phyloP scores from a whole-genome alignment of 2,888 invertebrate species.

The Adineta ricciae region DNA sequence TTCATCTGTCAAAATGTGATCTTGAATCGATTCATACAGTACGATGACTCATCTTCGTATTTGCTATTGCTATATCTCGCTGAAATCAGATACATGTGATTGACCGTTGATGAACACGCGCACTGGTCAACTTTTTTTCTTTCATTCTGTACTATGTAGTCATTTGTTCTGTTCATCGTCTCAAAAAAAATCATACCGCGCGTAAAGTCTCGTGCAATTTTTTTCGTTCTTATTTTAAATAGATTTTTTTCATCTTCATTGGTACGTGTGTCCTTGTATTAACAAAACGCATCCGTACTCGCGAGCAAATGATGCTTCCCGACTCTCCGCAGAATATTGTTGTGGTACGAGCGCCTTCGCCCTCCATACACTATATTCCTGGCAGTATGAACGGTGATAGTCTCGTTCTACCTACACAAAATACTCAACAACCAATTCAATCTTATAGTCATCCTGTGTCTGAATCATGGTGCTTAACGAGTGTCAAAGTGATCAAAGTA shows the following conservation, averaged over 20 bases:
- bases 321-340: slow-evolving; percentile 10
- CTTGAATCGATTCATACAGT: not conserved
- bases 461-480: not conserved
- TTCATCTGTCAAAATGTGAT: not conserved
- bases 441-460: not conserved
- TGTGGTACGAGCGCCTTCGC: slow-evolving; percentile 14
- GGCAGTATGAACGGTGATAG: not conserved
- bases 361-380: not conserved
- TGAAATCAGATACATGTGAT: not conserved
- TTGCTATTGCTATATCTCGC: too few relatives aligned
- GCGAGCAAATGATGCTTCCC: not conserved
- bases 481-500: not conserved
- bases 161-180: too few relatives aligned
- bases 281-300: not conserved
- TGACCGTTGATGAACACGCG: not conserved
- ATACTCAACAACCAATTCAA: not conserved
- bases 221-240: not conserved
- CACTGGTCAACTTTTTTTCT: not conserved
- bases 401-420: not conserved
- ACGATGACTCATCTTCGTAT: not conserved
- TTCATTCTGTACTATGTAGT: not conserved
- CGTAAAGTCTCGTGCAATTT: not conserved
- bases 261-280: not conserved
- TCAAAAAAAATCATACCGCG: not conserved
- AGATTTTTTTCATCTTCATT: not conserved